Base-by-base conservation (phyloP, 2,113 vertebrate genomes). In the Corvus cornix region DNA sequence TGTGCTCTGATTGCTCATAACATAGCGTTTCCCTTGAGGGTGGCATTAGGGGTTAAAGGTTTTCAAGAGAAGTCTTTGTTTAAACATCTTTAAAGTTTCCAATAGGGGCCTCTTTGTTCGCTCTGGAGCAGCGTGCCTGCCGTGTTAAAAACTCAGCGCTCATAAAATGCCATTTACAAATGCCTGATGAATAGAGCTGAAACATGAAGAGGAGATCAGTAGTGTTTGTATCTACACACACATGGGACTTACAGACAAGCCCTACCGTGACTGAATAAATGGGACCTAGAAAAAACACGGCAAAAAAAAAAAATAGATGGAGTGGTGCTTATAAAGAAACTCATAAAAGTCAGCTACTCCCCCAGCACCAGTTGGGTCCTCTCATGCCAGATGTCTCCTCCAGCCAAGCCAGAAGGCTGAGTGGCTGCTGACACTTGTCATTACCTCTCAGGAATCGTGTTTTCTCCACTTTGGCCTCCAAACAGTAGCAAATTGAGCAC, bases 1-100 rank as follows among this genome's bases (percentile, higher is more conserved):
- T 89, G 89, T 93, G 83, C 91, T 96, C 77, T 1, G 5, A 49
- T 84, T 84, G 81, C 86, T 93, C 66, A 27, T 87, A 97, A 76
- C 49, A 13, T 18, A 94, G 90, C 35, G 1, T 95, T 95, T 96
- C 91, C 93, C 90, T 87, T 52, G 96, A 95, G 95, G 82, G 69
- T 96, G 96, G 93, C 87, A 77, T 80, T 39, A 92, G 90, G 96
- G 95, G 93, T 96, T 96, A 92, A 95, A 94, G 84, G 94, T 94
- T 97, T 95, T 95, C 75, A 96, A 94, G 92, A 94, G 93, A 87
- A 93, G 52, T 55, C 83, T 97, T 96, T 96, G 93, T 96, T 94
- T 93, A 93, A 94, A 91, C 58, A 68, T 84, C 97, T 93, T 94
- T 88, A 90, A 91, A 76, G 78, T 95, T 96, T 96, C 91, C 92